Percentiles rank a stretch among this genome's conserved stretches.
phyloP scores from a whole-genome alignment of 2,888 invertebrate species.

The Cosmopolites sordidus region DNA sequence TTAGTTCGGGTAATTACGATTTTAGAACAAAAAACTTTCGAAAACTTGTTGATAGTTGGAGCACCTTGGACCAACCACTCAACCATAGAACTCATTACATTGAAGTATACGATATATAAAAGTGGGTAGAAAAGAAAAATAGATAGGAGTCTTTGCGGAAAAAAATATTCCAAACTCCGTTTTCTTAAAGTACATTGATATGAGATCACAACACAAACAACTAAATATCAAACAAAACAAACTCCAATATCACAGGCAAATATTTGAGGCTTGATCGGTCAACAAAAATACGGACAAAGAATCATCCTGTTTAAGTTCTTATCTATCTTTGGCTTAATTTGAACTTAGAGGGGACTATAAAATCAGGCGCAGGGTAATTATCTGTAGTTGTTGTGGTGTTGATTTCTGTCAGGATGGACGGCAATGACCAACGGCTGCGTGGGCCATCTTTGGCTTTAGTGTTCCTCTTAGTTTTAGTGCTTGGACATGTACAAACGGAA shows the following conservation, averaged over 20 bases:
- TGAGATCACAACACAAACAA: too few relatives aligned
- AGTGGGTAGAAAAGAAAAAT: too few relatives aligned
- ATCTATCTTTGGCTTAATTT: constrained; percentile 14
- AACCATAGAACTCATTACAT: too few relatives aligned
- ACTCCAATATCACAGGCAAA: constrained; percentile 5
- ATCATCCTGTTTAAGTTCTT: constrained; percentile 13
- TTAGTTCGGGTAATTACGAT: too few relatives aligned
- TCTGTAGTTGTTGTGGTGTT: constrained; percentile 22
- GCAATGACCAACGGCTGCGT: constrained; percentile 11
- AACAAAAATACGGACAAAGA: constrained; percentile 16
- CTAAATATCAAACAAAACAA: background rate
- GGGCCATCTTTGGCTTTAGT: constrained; percentile 34
- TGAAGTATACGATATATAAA: too few relatives aligned
- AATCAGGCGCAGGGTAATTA: constrained; percentile 17
- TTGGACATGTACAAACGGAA: constrained; percentile 33
- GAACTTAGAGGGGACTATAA: constrained; percentile 22
- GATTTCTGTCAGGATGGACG: constrained; percentile 21
- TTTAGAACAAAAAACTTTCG: too few relatives aligned
- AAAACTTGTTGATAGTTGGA: too few relatives aligned
- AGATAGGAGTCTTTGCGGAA: too few relatives aligned
- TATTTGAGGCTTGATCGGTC: background rate
- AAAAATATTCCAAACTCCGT: too few relatives aligned
- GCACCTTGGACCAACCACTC: too few relatives aligned
- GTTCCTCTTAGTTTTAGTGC: constrained; percentile 39
- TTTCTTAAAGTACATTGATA: too few relatives aligned